phyloP scores from a whole-genome alignment of 2,888 invertebrate genomes.

The Eretmocerus hayati region DNA sequence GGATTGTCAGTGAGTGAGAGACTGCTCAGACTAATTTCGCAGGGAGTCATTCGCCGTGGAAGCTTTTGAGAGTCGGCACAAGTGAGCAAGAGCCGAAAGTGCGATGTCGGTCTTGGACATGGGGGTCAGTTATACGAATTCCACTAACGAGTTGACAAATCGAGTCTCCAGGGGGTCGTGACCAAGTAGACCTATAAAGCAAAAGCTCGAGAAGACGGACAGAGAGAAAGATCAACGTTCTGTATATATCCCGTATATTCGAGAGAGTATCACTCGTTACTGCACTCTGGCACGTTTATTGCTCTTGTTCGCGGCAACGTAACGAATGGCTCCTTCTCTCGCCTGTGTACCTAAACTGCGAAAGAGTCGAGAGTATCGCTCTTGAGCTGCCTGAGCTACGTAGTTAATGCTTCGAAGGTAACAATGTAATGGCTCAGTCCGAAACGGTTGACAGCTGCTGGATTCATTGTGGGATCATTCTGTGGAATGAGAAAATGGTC shows the following conservation, averaged over 20 bases:
- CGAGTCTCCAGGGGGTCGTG: conserved; percentile 45
- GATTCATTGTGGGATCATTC: too few species aligned
- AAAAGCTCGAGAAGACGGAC: too few species aligned
- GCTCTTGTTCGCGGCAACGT: conserved; percentile 42
- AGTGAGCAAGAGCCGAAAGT: background rate
- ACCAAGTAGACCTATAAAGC: conserved; percentile 44
- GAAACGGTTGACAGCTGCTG: too few species aligned
- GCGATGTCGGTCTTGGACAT: background rate
- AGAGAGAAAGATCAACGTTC: too few species aligned
- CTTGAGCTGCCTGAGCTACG: too few species aligned
- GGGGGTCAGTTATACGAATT: conserved; percentile 42
- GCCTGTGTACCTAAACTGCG: background rate
- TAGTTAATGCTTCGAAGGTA: too few species aligned
- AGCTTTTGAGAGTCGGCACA: background rate
- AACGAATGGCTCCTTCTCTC: conserved; percentile 36
- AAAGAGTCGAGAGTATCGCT: conserved; percentile 5
- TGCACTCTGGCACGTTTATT: conserved; percentile 42
- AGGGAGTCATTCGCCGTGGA: too few species aligned
- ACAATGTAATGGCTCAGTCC: too few species aligned
- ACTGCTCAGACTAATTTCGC: too few species aligned
- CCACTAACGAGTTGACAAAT: conserved; percentile 48
- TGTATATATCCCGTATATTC: conserved; percentile 24
- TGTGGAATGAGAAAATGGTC: too few species aligned
- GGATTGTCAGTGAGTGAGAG: too few species aligned
- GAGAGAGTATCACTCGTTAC: conserved; percentile 37